Base-by-base conservation (phyloP, 1,140 invertebrate species). In the Neodiprion lecontei region DNA sequence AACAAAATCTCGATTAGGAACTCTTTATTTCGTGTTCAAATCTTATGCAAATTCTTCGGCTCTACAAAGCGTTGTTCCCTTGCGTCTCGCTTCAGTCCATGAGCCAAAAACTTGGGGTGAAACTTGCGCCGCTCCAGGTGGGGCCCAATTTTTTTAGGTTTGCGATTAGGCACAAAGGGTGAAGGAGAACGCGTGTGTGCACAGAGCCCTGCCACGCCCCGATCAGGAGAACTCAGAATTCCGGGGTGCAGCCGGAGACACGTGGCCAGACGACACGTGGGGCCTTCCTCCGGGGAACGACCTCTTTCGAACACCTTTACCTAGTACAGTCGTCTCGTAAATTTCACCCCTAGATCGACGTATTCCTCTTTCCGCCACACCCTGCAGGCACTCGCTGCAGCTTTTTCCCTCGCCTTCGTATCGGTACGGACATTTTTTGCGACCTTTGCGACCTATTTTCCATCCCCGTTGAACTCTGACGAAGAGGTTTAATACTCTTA, bases 211-310 rank as follows among this genome's bases (percentile, higher is more conserved):
- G 53, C 53, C 53, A 12, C 53, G 53, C 53, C n/a, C 53, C 8
- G 53, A 12, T 17, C 11, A 14, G 53, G 53, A 61, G 11, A 61
- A 61, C 11, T 40, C 28, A 40, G 28, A 40, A 40, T 17, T 61
- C n/a, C 11, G n/a, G 53, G 53, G 53, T 61, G 28, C 28, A 40
- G 28, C 28, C 11, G 53, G 11, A 61, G 53, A 61, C 53, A 61
- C 53, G 53, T 61, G 53, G 53, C 53, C 53, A 61, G 53, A 61
- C 53, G 11, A 61, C 53, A 61, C 53, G 53, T 61, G 53, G 53
- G 53, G 53, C 53, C 11, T 40, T 40, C 28, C 28, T 61, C 53
- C 53, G n/a, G 11, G 53, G 53, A 61, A 61, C 53, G 53, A n/a
- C 11, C 53, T 12, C 53, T 61, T 0, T 40, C 7, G 53, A 61